Conservation (phyloP, 2,797 vertebrate species). For the Amblyraja radiata region DNA sequence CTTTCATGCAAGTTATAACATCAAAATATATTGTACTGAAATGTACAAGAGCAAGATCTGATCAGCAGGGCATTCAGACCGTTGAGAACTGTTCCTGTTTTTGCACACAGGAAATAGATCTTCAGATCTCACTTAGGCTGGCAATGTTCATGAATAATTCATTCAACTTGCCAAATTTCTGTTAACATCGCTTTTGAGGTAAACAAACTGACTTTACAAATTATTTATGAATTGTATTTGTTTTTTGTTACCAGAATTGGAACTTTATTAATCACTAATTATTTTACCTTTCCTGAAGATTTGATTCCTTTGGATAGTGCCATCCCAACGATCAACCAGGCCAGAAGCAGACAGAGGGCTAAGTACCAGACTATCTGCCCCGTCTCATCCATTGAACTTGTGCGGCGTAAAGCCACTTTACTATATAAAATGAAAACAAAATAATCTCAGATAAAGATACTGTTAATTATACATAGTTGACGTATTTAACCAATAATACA, state of each 20-base stretch:
- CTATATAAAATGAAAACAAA: slow-evolving; percentile 51
- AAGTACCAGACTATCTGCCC: slow-evolving; percentile 85
- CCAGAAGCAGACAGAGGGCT: slow-evolving; percentile 83
- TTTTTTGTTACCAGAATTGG: background rate
- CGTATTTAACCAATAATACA: background rate
- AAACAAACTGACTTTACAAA: background rate
- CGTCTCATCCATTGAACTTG: slow-evolving; percentile 73
- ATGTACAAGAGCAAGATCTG: background rate
- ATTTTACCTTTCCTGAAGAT: slow-evolving; percentile 89
- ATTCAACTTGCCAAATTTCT: background rate
- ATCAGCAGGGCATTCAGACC: background rate
- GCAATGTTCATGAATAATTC: background rate
- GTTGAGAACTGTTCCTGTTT: background rate
- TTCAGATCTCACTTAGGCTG: background rate
- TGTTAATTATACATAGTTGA: background rate
- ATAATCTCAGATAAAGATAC: background rate
- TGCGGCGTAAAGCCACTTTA: slow-evolving; percentile 69
- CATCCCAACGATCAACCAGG: slow-evolving; percentile 68
- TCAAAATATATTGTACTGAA: no score
- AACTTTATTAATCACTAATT: background rate
- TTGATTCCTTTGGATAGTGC: slow-evolving; percentile 85
- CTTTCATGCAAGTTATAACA: background rate
- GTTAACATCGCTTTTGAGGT: background rate
- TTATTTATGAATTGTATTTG: background rate
- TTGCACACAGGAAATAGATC: background rate